A percentile compares a stretch with the other conserved stretches of the same genome.
Evolutionary conservation across 2,113 vertebrate genomes (phyloP).

Genomic region (Cavia aperea): DNA sequence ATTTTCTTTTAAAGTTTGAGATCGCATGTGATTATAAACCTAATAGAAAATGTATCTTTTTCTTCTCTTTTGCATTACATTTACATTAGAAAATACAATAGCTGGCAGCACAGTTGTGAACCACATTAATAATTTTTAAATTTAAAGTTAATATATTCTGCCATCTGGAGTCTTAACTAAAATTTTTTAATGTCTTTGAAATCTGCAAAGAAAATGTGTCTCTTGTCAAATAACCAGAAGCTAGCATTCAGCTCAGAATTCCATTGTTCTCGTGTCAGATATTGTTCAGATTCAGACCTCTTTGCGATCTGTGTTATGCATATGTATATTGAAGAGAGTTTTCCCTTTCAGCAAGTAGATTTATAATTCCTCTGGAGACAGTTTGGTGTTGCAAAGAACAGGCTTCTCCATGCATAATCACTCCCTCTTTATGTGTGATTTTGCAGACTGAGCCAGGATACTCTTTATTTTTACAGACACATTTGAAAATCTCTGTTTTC

Average conservation of each 20-base stretch:
- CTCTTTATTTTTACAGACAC: conserved; percentile 53
- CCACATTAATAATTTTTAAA: conserved; percentile 62
- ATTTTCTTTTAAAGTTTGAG: conserved; percentile 51
- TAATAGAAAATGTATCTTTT: conserved; percentile 35
- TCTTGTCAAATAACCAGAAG: conserved; percentile 54
- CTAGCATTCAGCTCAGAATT: conserved; percentile 32
- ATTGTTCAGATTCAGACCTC: conserved; percentile 40
- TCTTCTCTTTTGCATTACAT: conserved; percentile 43
- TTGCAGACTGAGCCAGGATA: conserved; percentile 2
- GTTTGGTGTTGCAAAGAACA: conserved; percentile 34
- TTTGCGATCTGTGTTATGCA: conserved; percentile 42
- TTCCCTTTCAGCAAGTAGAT: conserved; percentile 38
- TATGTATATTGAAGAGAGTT: conserved; percentile 30
- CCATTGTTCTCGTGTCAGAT: conserved; percentile 52
- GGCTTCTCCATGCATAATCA: conserved; percentile 44
- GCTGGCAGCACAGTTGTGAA: conserved; percentile 36
- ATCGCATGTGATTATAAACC: conserved; percentile 44
- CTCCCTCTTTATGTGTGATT: conserved; percentile 27
- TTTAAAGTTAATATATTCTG: conserved; percentile 65
- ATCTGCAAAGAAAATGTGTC: conserved; percentile 52
- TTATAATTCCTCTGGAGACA: conserved; percentile 49
- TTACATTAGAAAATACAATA: conserved; percentile 47
- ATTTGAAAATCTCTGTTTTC: conserved; percentile 42
- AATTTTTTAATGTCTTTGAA: conserved; percentile 57
- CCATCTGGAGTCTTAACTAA: conserved; percentile 59